Evolutionary conservation across 2,113 vertebrate genomes (phyloP).

Genomic region (Oxygymnocypris stewartii): DNA sequence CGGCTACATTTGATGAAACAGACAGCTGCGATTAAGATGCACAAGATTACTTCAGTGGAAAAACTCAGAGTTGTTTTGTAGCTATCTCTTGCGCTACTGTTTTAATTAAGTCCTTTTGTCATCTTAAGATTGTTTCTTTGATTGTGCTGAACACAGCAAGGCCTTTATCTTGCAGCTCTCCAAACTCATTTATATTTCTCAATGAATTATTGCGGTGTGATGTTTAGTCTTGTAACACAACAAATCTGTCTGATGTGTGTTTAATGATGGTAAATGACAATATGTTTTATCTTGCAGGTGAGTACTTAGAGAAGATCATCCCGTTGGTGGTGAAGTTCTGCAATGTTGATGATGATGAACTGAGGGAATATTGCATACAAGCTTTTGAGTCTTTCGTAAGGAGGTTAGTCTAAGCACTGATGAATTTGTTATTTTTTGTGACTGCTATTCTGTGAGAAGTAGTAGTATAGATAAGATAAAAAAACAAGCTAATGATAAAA

Average conservation of each 20-base stretch:
- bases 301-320: conserved; percentile 99
- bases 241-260: not conserved
- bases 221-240: not conserved
- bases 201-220: not conserved
- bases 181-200: not conserved
- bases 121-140: conserved; percentile 29
- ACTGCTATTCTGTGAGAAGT: not conserved
- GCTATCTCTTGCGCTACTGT: conserved; percentile 25
- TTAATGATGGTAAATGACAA: not conserved
- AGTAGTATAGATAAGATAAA: not conserved
- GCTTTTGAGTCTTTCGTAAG: conserved; percentile 98
- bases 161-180: conserved; percentile 33
- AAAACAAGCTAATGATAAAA: not conserved
- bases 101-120: conserved; percentile 51
- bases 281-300: conserved; percentile 74
- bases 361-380: conserved; percentile 98
- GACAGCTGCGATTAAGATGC: conserved; percentile 55
- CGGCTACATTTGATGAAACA: conserved; percentile 44
- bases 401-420: conserved; percentile 73
- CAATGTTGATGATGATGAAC: conserved; percentile 95
- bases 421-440: not conserved
- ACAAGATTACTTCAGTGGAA: conserved; percentile 47
- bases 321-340: conserved; percentile 99
- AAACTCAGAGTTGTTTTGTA: conserved; percentile 34
- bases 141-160: conserved; percentile 30